A percentile compares a stretch with the other conserved stretches of the same genome.
Conservation (phyloP, 2,888 invertebrate genomes). For the Microctonus brassicae region DNA sequence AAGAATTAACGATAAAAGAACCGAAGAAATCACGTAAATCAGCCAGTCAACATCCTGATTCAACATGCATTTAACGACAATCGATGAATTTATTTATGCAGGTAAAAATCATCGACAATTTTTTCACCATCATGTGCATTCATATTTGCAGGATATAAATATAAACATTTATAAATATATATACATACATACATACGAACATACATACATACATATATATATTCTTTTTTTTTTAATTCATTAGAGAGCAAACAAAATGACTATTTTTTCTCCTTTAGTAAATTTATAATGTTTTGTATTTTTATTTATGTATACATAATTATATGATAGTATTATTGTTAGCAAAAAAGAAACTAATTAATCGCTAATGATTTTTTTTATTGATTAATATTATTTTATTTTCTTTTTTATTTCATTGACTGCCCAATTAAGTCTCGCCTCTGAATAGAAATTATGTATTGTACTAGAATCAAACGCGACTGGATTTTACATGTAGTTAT, state of each 20-base stretch:
- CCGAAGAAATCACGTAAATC: conserved; percentile 74
- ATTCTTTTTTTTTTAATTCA: conserved; percentile 6
- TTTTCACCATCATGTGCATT: conserved; percentile 33
- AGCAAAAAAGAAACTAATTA: no score
- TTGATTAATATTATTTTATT: conserved; percentile 6
- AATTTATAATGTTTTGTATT: conserved; percentile 18
- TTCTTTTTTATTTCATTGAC: conserved; percentile 13
- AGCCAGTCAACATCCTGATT: conserved; percentile 81
- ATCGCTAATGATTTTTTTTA: background rate
- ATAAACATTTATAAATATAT: no score
- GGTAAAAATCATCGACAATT: conserved; percentile 25
- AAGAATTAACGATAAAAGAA: conserved; percentile 75
- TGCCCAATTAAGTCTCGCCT: conserved; percentile 20
- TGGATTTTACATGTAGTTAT: background rate
- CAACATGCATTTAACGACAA: conserved; percentile 65
- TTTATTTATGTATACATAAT: conserved; percentile 14
- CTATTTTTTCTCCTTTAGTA: background rate
- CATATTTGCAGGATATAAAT: conserved; percentile 4
- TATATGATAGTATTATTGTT: conserved; percentile 10
- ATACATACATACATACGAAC: no score
- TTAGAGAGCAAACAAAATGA: conserved; percentile 29
- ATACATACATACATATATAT: conserved; percentile 2
- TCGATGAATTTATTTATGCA: conserved; percentile 42
- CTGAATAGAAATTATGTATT: background rate
- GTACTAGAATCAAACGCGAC: background rate